Conservation (phyloP, 1,140 invertebrate species). For the Drosophila ercepeae region DNA sequence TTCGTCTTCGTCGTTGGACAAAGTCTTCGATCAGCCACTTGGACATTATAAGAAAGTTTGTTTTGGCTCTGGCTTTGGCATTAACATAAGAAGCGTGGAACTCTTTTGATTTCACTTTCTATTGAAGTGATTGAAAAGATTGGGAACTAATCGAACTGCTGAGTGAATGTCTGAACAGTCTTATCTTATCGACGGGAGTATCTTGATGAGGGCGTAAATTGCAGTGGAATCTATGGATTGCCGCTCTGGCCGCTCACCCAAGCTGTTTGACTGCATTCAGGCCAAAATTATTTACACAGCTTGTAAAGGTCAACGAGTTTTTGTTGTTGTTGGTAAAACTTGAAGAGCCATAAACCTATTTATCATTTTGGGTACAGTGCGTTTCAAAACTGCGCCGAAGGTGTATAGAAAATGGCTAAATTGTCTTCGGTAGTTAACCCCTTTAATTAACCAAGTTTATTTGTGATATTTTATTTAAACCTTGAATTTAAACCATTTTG, state of each 20-base stretch:
- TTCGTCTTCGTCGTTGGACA: not conserved
- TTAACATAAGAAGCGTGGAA: conserved; percentile 64
- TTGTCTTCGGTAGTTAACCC: not conserved
- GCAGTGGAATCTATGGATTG: conserved; percentile 2
- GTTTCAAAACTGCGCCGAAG: conserved; percentile 8
- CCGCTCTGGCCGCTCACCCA: conserved; percentile 31
- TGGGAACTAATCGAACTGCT: conserved; percentile 9
- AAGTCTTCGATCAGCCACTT: conserved; percentile 14
- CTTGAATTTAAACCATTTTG: not conserved
- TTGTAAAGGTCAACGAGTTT: conserved; percentile 77
- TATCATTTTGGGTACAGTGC: conserved; percentile 34
- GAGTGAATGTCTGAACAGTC: conserved; percentile 9
- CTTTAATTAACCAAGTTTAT: not conserved
- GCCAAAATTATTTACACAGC: conserved; percentile 52
- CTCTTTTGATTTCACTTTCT: conserved; percentile 68
- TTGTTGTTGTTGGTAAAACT: conserved; percentile 64
- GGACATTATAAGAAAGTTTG: conserved; percentile 29
- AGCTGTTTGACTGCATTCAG: conserved; percentile 54
- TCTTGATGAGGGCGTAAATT: conserved; percentile 12
- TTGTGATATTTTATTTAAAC: not conserved
- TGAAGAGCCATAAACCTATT: conserved; percentile 65
- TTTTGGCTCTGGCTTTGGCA: conserved; percentile 17
- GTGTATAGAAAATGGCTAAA: not conserved
- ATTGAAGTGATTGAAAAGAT: conserved; percentile 32
- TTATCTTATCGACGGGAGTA: conserved; percentile 33